A percentile compares a stretch with the other conserved stretches of the same genome.
phyloP scores from a whole-genome alignment of 2,113 vertebrate genomes.

The Cacatua alba region DNA sequence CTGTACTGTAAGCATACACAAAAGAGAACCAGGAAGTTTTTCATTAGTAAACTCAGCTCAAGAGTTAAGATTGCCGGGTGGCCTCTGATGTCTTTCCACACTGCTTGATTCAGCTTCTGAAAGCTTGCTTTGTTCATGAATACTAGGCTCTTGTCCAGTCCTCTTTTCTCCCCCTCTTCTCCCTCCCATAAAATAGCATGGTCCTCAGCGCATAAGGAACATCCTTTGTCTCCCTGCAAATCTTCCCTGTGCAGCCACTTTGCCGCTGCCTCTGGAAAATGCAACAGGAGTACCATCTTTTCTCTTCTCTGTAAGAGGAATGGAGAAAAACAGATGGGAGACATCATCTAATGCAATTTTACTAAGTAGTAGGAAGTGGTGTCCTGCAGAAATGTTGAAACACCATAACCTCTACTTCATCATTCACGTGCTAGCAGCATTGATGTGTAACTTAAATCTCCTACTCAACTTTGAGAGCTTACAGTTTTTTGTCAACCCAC shows the following conservation, averaged over 20 bases:
- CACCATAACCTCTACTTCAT: not conserved
- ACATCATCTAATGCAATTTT: not conserved
- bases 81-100: slow-evolving; percentile 51
- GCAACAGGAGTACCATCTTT: not conserved
- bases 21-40: slow-evolving; percentile 1
- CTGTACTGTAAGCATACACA: rapidly evolving
- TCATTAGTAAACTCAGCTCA: slow-evolving; percentile 48
- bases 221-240: slow-evolving; percentile 59
- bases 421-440: not conserved
- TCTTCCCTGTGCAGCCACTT: slow-evolving; percentile 45
- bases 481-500: not conserved
- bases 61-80: slow-evolving; percentile 57
- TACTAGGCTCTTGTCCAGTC: slow-evolving; percentile 64
- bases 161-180: slow-evolving; percentile 36
- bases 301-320: not conserved
- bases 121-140: slow-evolving; percentile 66
- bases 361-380: not conserved
- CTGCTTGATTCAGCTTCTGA: slow-evolving; percentile 50
- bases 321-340: not conserved
- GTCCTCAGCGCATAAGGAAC: slow-evolving; percentile 55
- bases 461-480: not conserved
- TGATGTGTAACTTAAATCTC: not conserved
- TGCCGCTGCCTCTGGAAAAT: not conserved
- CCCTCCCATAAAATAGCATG: slow-evolving; percentile 53
- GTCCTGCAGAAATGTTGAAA: not conserved